phyloP scores from a whole-genome alignment of 2,113 vertebrate species.

The Haemorhous mexicanus region DNA sequence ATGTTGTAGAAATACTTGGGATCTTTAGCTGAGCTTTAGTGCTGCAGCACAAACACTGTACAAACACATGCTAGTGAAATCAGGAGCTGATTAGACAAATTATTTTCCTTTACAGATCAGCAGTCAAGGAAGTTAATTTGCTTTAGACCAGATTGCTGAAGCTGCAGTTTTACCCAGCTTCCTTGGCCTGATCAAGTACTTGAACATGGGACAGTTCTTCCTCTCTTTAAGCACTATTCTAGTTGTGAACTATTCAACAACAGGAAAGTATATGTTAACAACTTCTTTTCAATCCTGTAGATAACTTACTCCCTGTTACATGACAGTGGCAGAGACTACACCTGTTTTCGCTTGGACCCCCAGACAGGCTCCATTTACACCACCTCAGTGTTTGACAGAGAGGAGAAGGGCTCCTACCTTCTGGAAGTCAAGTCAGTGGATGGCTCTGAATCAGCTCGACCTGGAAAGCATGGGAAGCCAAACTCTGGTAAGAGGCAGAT shows the following conservation, averaged over 20 bases:
- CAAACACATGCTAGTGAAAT: neutral
- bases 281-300: conserved; percentile 54
- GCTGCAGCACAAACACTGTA: neutral
- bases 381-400: conserved; percentile 83
- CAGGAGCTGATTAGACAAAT: neutral
- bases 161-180: neutral
- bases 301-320: conserved; percentile 85
- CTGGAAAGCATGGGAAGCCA: conserved; percentile 84
- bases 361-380: conserved; percentile 83
- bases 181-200: neutral
- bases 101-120: neutral
- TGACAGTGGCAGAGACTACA: conserved; percentile 83
- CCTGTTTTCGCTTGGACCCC: conserved; percentile 79
- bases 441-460: conserved; percentile 84
- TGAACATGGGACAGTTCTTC: neutral
- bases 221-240: neutral
- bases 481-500: conserved; percentile 80
- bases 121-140: neutral
- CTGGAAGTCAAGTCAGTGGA: conserved; percentile 86
- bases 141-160: neutral
- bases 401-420: conserved; percentile 85
- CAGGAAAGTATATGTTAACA: neutral
- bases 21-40: neutral
- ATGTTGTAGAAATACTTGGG: neutral
- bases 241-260: neutral